Percentiles rank a stretch among this genome's conserved stretches.
Conservation (phyloP, 2,113 vertebrate species). For the Cacatua alba region DNA sequence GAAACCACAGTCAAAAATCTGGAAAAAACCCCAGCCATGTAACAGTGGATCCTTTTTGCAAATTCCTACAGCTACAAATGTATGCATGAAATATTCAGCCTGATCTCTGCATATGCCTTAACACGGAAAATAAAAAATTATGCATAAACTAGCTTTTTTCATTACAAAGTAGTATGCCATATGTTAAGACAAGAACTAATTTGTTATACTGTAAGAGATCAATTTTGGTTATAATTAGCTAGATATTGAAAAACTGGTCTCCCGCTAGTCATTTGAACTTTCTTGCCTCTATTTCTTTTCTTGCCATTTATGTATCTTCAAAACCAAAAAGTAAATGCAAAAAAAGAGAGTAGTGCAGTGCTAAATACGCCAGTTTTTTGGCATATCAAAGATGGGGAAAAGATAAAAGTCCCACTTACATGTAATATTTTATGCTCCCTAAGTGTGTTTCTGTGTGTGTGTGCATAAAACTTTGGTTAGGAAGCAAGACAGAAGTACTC, state of each 20-base stretch:
- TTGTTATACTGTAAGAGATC: neutral
- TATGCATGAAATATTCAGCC: neutral
- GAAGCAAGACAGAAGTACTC: neutral
- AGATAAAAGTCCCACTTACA: neutral
- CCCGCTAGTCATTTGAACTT: neutral
- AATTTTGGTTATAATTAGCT: neutral
- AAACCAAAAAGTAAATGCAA: neutral
- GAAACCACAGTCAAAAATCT: neutral
- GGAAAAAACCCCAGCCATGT: rapidly evolving
- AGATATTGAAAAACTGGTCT: neutral
- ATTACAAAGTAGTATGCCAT: neutral
- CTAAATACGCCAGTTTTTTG: neutral
- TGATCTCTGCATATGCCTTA: neutral
- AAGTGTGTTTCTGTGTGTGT: neutral
- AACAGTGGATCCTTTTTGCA: neutral
- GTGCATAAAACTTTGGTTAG: neutral
- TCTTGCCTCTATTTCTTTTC: neutral
- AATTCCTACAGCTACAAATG: neutral
- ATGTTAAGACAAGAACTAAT: neutral
- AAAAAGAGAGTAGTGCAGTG: neutral
- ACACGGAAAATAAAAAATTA: neutral
- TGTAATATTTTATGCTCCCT: neutral
- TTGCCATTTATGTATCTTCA: neutral
- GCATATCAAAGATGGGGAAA: neutral
- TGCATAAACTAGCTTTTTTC: neutral